Evolutionary conservation across 2,797 vertebrate genomes (phyloP).

Genomic region (Aphelocoma californica): DNA sequence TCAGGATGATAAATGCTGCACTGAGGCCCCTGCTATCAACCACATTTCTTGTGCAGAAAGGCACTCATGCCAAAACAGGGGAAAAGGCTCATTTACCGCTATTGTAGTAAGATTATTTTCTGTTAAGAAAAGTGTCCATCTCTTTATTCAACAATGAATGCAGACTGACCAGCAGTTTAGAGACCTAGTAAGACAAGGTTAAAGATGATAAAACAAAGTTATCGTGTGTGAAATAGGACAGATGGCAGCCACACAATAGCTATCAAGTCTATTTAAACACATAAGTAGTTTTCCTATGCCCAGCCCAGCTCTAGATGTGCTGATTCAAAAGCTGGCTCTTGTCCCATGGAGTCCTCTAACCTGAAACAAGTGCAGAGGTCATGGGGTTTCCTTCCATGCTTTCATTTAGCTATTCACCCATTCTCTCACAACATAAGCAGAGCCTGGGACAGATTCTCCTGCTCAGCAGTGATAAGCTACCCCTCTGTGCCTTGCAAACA

Average conservation of each 20-base stretch:
- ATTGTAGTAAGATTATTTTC: not conserved
- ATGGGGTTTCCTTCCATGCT: not conserved
- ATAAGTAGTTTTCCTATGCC: not conserved
- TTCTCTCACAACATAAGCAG: not conserved
- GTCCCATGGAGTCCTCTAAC: not conserved
- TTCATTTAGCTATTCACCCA: not conserved
- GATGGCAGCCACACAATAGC: constrained; percentile 52
- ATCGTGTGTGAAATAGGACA: not conserved
- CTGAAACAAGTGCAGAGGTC: constrained; percentile 8
- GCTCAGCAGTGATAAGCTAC: not conserved
- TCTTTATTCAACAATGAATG: not conserved
- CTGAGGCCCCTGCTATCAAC: not conserved
- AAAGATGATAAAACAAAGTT: not conserved
- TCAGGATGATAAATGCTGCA: not conserved
- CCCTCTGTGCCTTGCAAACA: not conserved
- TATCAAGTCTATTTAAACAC: constrained; percentile 26
- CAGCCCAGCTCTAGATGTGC: not conserved
- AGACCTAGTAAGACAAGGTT: not conserved
- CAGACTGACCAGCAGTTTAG: not conserved
- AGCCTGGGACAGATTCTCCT: not conserved
- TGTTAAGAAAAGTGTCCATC: not conserved
- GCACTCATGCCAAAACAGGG: not conserved
- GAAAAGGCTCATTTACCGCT: not conserved
- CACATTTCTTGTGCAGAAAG: not conserved
- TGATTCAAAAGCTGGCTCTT: not conserved